Percentiles rank a stretch among this genome's conserved stretches.
phyloP scores from a whole-genome alignment of 1,140 invertebrate species.

The Manduca sexta region DNA sequence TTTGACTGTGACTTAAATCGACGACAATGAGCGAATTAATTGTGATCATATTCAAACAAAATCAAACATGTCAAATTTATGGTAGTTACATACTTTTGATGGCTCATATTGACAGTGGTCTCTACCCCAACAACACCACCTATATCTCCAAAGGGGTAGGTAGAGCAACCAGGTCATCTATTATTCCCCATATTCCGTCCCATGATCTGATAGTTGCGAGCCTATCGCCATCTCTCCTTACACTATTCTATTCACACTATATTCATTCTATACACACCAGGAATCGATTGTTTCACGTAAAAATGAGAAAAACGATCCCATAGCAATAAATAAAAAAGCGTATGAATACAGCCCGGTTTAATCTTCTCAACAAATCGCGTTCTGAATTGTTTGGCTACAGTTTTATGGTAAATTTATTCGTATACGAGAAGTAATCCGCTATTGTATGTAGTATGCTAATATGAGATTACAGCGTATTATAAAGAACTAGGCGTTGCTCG shows the following conservation, averaged over 20 bases:
- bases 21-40: no score
- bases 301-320: constrained; percentile 5
- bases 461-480: constrained; percentile 18
- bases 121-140: no score
- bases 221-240: neutral
- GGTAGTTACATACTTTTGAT: no score
- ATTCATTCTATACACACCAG: neutral
- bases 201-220: no score
- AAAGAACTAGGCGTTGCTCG: no score
- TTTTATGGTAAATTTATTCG: constrained; percentile 50
- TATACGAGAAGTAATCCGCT: constrained; percentile 34
- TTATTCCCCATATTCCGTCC: no score
- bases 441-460: constrained; percentile 18
- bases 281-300: neutral
- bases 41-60: no score
- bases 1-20: no score
- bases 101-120: no score
- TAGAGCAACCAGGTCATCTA: no score
- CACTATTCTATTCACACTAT: neutral
- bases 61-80: no score
- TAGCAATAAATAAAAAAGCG: constrained; percentile 24
- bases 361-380: constrained; percentile 48
- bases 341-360: constrained; percentile 38
- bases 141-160: no score
- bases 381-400: constrained; percentile 19